Evolutionary conservation across 2,888 invertebrate species (phyloP).

Genomic region (Vandiemenella viatica): DNA sequence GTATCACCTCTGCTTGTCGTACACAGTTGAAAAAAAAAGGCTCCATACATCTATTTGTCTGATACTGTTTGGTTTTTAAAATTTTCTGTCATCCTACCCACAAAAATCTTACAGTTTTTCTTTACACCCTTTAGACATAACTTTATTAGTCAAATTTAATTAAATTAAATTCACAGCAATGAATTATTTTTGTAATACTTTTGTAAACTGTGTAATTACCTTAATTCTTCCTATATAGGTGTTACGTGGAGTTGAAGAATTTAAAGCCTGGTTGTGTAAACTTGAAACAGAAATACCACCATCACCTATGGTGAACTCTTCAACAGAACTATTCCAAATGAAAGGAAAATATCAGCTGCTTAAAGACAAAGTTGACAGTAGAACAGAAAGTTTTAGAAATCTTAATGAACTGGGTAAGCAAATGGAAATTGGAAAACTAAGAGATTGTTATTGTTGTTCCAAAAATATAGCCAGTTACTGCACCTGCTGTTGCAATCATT

Average conservation of each 20-base stretch:
- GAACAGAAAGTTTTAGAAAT: slow-evolving; percentile 47
- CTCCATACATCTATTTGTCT: no score
- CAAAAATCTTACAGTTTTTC: no score
- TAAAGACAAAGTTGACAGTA: slow-evolving; percentile 55
- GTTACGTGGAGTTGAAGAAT: slow-evolving; percentile 36
- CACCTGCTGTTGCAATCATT: no score
- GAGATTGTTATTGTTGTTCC: background rate
- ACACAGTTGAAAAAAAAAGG: no score
- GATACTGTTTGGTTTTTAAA: no score
- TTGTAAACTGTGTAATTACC: background rate
- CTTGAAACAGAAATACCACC: slow-evolving; percentile 46
- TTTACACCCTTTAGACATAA: no score
- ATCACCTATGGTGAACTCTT: slow-evolving; percentile 30
- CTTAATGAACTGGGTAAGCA: slow-evolving; percentile 47
- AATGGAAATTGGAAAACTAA: no score
- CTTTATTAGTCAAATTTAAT: no score
- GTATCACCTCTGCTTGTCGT: no score
- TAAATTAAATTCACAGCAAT: no score
- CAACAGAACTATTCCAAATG: slow-evolving; percentile 53
- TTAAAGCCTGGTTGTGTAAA: slow-evolving; percentile 45
- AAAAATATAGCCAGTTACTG: background rate
- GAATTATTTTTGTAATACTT: no score
- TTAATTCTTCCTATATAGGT: slow-evolving; percentile 26
- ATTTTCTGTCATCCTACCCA: no score
- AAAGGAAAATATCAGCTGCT: slow-evolving; percentile 54